phyloP scores from a whole-genome alignment of 2,888 invertebrate genomes.

The Scaptomyza cyrtandrae region DNA sequence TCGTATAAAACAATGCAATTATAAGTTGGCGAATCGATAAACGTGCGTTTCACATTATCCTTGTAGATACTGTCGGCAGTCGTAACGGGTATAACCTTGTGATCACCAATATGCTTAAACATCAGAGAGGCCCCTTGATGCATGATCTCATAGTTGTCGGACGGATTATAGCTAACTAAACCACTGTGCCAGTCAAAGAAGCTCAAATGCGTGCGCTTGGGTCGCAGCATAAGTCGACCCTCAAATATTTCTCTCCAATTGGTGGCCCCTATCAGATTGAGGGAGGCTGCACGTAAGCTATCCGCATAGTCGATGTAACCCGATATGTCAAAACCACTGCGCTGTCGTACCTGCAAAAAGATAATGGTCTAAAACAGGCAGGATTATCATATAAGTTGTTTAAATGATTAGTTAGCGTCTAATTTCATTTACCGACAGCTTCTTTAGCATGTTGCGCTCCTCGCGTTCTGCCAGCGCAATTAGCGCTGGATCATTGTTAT shows the following conservation, averaged over 20 bases:
- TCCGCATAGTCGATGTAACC: slow-evolving; percentile 61
- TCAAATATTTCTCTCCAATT: slow-evolving; percentile 57
- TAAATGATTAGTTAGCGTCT: neutral
- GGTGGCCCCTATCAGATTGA: slow-evolving; percentile 10
- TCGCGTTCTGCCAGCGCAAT: slow-evolving; percentile 86
- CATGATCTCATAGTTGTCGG: slow-evolving; percentile 42
- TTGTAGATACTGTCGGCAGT: neutral
- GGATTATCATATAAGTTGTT: neutral
- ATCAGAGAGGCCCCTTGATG: slow-evolving; percentile 30
- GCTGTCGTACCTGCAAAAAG: slow-evolving; percentile 47
- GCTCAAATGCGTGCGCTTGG: slow-evolving; percentile 46
- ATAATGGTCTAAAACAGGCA: slow-evolving; percentile 49
- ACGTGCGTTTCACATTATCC: slow-evolving; percentile 43
- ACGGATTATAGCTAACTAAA: slow-evolving; percentile 31
- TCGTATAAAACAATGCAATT: slow-evolving; percentile 49
- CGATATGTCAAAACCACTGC: slow-evolving; percentile 57
- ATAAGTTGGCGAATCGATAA: slow-evolving; percentile 45
- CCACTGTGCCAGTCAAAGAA: slow-evolving; percentile 59
- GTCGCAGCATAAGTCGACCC: slow-evolving; percentile 31
- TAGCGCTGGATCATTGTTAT: slow-evolving; percentile 87
- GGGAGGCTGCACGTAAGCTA: slow-evolving; percentile 36
- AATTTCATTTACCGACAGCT: slow-evolving; percentile 86
- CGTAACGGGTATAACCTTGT: slow-evolving; percentile 54
- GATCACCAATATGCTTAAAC: slow-evolving; percentile 52
- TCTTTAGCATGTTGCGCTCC: slow-evolving; percentile 89